A percentile compares a stretch with the other conserved stretches of the same genome.
These are phyloP conservation scores for Myotis yumanensis DNA, from an alignment of 2,113 vertebrate species.

Conservation along the genomic window DNA sequence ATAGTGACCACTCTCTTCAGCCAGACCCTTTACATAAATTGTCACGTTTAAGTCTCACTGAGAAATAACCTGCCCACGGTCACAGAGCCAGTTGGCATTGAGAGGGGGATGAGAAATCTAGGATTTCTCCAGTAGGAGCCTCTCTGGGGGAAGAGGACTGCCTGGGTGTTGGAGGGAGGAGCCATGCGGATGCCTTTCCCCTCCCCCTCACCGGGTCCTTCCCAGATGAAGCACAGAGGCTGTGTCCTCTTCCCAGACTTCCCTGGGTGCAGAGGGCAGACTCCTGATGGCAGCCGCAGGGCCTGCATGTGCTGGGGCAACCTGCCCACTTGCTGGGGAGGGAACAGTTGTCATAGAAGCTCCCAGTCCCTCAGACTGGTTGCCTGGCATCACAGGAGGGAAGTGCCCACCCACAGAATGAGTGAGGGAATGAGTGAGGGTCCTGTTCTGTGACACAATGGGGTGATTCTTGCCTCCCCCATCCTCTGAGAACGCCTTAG, in stretches of 20 bases:
- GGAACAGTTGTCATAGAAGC: background rate
- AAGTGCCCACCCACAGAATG: background rate
- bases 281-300: background rate
- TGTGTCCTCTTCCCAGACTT: background rate
- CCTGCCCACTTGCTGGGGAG: background rate
- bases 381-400: background rate
- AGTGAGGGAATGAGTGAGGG: too few relatives aligned
- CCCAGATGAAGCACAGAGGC: background rate
- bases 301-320: background rate
- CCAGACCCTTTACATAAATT: background rate
- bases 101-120: background rate
- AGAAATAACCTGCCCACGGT: background rate
- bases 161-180: background rate
- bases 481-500: background rate
- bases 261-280: background rate
- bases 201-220: background rate
- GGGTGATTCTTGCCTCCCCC: background rate
- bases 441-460: background rate
- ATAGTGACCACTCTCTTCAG: background rate
- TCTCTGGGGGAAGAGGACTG: background rate
- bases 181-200: background rate
- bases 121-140: background rate
- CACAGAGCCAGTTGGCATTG: background rate
- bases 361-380: background rate
- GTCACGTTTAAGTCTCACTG: background rate